Evolutionary conservation across 1,140 invertebrate species (phyloP).

Genomic region (Neodiprion virginianus): DNA sequence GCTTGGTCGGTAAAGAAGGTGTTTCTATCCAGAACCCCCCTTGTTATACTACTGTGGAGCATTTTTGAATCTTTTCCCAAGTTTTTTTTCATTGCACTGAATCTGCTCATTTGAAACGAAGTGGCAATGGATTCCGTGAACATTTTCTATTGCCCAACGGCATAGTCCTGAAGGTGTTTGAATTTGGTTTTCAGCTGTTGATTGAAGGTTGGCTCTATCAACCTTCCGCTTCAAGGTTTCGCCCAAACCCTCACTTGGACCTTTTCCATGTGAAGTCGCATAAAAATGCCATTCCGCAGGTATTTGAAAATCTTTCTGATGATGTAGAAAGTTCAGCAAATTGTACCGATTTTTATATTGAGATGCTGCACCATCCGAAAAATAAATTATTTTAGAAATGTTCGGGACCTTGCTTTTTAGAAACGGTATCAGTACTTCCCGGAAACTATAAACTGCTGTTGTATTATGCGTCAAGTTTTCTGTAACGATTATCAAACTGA

Average conservation of each 20-base stretch:
- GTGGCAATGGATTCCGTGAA: constrained; percentile 23
- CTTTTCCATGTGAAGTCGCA: constrained; percentile 47
- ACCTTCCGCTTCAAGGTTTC: constrained; percentile 38
- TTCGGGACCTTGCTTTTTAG: constrained; percentile 31
- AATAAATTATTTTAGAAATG: constrained; percentile 40
- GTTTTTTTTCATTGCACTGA: constrained; percentile 19
- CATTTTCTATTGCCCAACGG: constrained; percentile 23
- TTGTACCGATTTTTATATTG: constrained; percentile 51
- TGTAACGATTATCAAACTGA: constrained; percentile 30
- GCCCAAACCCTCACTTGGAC: constrained; percentile 41
- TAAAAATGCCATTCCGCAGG: constrained; percentile 44
- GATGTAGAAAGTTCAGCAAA: constrained; percentile 41
- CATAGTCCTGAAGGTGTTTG: constrained; percentile 23
- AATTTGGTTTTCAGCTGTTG: constrained; percentile 21
- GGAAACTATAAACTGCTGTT: constrained; percentile 33
- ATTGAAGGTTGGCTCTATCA: constrained; percentile 33
- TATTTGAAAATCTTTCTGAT: constrained; percentile 40
- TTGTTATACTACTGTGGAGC: not conserved
- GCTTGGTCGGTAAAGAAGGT: too few relatives aligned
- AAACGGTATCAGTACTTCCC: constrained; percentile 26
- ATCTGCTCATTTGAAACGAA: constrained; percentile 20
- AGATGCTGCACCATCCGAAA: constrained; percentile 40
- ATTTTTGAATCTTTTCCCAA: constrained; percentile 19
- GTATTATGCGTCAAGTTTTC: constrained; percentile 36
- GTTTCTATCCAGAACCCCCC: too few relatives aligned